Evolutionary conservation across 2,888 invertebrate species (phyloP).

Genomic region (Caenorhabditis sp.): DNA sequence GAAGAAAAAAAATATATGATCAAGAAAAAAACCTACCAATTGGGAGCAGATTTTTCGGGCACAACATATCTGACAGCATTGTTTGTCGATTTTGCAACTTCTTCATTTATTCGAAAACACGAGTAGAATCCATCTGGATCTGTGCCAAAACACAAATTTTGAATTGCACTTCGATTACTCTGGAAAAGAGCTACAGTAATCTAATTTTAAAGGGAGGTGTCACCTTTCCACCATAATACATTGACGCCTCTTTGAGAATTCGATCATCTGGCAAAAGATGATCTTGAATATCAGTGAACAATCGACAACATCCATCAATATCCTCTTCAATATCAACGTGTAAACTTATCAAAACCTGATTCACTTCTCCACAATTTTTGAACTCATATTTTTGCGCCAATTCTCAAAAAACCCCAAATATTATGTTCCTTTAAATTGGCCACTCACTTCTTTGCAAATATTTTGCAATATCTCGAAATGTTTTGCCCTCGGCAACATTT

Average conservation of each 20-base stretch:
- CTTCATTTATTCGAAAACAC: slow-evolving; percentile 30
- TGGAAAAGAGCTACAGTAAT: slow-evolving; percentile 1
- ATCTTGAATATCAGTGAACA: slow-evolving; percentile 27
- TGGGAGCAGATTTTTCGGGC: slow-evolving; percentile 24
- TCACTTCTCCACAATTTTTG: background rate
- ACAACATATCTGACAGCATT: slow-evolving; percentile 19
- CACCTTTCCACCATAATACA: slow-evolving; percentile 21
- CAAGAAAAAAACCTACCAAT: too few relatives aligned
- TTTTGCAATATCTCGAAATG: slow-evolving; percentile 4
- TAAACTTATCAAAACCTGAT: slow-evolving; percentile 7
- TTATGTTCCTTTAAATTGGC: too few relatives aligned
- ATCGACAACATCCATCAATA: slow-evolving; percentile 25
- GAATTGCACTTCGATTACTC: slow-evolving; percentile 15
- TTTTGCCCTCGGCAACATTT: slow-evolving; percentile 19
- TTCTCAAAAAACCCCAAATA: background rate
- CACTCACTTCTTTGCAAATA: background rate
- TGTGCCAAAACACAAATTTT: slow-evolving; percentile 26
- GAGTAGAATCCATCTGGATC: slow-evolving; percentile 35
- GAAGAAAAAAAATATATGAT: too few relatives aligned
- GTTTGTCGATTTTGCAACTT: slow-evolving; percentile 15
- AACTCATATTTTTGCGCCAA: background rate
- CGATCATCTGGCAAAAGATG: slow-evolving; percentile 9
- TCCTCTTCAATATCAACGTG: slow-evolving; percentile 16
- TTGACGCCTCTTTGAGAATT: background rate
- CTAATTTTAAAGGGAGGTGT: background rate